Evolutionary conservation across 2,888 invertebrate genomes (phyloP).

Genomic region (Strigamia maritima): DNA sequence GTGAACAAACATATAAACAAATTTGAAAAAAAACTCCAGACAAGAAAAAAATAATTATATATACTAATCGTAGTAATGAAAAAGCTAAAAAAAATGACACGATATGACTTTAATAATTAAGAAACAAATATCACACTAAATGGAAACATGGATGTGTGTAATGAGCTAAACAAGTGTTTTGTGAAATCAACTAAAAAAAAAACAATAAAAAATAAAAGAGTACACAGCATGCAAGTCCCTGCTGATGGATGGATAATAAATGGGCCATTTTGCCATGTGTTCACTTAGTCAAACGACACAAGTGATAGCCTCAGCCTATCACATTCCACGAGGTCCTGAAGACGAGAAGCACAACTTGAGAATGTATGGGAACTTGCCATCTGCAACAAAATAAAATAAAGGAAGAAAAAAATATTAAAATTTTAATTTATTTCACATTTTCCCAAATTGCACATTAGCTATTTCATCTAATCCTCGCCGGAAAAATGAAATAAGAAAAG

Average conservation of each 20-base stretch:
- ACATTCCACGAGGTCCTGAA: constrained; percentile 51
- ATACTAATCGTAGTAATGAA: not conserved
- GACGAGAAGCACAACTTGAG: constrained; percentile 98
- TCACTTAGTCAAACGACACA: not conserved
- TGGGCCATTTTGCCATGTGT: constrained; percentile 9
- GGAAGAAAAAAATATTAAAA: constrained; percentile 42
- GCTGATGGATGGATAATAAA: constrained; percentile 11
- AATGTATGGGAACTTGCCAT: constrained; percentile 95
- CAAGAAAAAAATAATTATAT: not conserved
- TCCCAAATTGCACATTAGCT: constrained; percentile 1
- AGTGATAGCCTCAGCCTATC: not conserved
- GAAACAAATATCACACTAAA: constrained; percentile 6
- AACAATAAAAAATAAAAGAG: not conserved
- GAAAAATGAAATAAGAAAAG: constrained; percentile 8
- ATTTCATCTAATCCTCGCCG: not conserved
- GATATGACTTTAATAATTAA: not conserved
- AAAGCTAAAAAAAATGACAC: not conserved
- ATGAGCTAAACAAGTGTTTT: not conserved
- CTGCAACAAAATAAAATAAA: constrained; percentile 59
- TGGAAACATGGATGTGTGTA: not conserved
- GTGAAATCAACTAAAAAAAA: not conserved
- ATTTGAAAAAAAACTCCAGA: not conserved
- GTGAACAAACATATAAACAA: not conserved
- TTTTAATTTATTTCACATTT: not conserved
- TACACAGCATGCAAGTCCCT: constrained; percentile 1